Evolutionary conservation across 1,140 invertebrate genomes (phyloP), one percentile per base, ranked within the genome.

Genomic region (Xylocopa sonorina): DNA sequence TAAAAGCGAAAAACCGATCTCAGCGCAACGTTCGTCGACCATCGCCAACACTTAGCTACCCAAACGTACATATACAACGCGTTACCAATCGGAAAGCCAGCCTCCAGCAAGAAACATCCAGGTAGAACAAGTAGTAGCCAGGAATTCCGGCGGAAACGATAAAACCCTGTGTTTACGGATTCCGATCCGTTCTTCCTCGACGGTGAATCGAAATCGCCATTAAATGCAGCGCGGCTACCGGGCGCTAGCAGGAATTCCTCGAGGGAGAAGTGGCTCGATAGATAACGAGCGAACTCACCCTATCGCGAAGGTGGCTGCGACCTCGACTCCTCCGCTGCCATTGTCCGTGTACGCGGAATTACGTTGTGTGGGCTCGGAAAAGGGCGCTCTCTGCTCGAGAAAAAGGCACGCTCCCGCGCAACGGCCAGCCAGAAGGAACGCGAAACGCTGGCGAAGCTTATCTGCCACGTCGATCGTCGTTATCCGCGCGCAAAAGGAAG

Each of bases 401-500:
- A 62, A 62, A 50, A 50, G 5, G 21, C 2, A 6, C 32, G 21
- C 21, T 3, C 10, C 1, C 34, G 29, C 1, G 29, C 21, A 46
- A 9, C 18, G 18, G 21, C 1, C 18, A 18, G 12, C 4, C 29
- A 18, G 41, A 14, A 18, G 46, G 32, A 29, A 66, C 7, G 51
- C 57, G 67, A 72, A 62, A 71, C 43, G 43, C 43, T 67, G 29
- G 51, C 63, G 24, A 21, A 29, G 9, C 68, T 80, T 83, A 83
- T 83, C 81, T 58, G 62, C 67, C 81, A 77, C 43, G 43, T 74
- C 74, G 72, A 80, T 83, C 72, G 69, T 77, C 72, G 78, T 83
- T 80, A 83, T 72, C 72, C 68, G 50, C 81, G 50, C 81, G n/a
- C 51, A 66, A 78, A 78, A 66, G 64, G 74, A 62, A 64, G 68